phyloP scores from a whole-genome alignment of 2,888 invertebrate species.

The Cistogaster globosa region DNA sequence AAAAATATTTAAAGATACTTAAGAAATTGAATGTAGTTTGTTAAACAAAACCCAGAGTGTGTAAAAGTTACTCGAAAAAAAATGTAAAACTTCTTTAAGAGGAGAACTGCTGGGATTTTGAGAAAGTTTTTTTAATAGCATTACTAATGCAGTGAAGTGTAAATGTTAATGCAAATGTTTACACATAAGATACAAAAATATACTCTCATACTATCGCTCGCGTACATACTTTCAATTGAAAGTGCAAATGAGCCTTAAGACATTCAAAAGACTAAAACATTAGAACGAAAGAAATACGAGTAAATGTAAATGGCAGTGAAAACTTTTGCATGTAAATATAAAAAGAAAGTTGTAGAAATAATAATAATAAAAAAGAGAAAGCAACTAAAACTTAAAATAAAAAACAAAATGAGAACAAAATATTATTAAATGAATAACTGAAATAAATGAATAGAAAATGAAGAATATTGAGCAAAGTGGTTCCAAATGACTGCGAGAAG shows the following conservation, averaged over 20 bases:
- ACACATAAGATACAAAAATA: slow-evolving; percentile 36
- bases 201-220: background rate
- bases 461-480: slow-evolving; percentile 1
- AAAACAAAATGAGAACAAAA: slow-evolving; percentile 1
- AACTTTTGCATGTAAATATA: slow-evolving; percentile 8
- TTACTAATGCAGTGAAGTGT: slow-evolving; percentile 67
- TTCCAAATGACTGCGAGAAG: background rate
- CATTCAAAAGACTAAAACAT: slow-evolving; percentile 65
- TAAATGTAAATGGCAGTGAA: background rate
- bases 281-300: slow-evolving; percentile 1
- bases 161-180: slow-evolving; percentile 62
- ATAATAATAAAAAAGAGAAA: background rate
- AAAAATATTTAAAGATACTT: no score
- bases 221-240: slow-evolving; percentile 35
- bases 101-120: slow-evolving; percentile 5
- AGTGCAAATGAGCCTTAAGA: slow-evolving; percentile 38
- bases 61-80: background rate
- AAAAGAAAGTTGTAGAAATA: slow-evolving; percentile 26
- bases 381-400: background rate
- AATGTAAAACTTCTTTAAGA: background rate
- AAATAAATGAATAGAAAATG: slow-evolving; percentile 32
- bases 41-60: no score
- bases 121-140: slow-evolving; percentile 9
- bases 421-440: background rate
- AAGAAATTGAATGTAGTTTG: no score